Conservation (phyloP, 2,113 vertebrate species). For the Corythoichthys intestinalis region DNA sequence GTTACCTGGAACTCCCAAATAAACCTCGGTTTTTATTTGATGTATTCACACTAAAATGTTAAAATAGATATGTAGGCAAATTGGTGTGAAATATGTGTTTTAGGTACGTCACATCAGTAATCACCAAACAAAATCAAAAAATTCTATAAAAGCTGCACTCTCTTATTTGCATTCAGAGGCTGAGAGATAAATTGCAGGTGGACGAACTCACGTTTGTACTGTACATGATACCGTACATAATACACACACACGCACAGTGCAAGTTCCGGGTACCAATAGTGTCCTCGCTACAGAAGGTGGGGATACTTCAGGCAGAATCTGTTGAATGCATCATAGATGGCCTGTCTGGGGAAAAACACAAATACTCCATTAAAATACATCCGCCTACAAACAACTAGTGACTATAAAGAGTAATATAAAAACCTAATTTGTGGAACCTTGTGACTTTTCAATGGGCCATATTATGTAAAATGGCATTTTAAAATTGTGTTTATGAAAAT, state of each 20-base stretch:
- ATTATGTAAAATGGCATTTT: no score
- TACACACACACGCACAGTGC: background rate
- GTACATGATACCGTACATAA: background rate
- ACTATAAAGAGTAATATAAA: background rate
- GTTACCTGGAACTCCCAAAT: no score
- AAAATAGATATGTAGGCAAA: background rate
- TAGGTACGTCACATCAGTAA: background rate
- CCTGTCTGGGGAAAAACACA: slow-evolving; percentile 71
- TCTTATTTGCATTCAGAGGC: background rate
- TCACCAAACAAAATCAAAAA: background rate
- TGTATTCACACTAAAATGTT: background rate
- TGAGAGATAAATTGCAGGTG: slow-evolving; percentile 1
- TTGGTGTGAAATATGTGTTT: background rate
- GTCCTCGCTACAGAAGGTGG: slow-evolving; percentile 25
- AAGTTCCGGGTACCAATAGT: background rate
- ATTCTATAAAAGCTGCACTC: background rate
- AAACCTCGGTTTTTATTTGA: no score
- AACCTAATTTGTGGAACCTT: background rate
- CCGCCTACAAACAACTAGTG: no score
- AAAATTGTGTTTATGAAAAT: no score
- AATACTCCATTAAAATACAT: background rate
- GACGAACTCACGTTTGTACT: background rate
- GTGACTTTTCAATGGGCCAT: no score
- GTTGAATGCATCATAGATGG: slow-evolving; percentile 93
- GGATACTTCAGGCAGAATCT: slow-evolving; percentile 88